Evolutionary conservation across 2,113 vertebrate genomes (phyloP).

Genomic region (Bettongia penicillata): DNA sequence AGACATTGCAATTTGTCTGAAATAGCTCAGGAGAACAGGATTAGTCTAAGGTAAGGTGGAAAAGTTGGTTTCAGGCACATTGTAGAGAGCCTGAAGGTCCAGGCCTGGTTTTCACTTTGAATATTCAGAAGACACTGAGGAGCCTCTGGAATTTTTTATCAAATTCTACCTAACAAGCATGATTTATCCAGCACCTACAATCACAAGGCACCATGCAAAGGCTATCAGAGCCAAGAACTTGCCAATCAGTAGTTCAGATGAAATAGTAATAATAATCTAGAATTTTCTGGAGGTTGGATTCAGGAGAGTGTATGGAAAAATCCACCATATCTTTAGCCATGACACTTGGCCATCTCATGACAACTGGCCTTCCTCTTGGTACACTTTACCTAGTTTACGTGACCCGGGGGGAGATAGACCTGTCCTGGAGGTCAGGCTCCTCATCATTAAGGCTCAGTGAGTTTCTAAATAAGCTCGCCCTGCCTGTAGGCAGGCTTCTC

Average conservation of each 20-base stretch:
- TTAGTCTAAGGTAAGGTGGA: background rate
- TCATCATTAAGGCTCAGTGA: background rate
- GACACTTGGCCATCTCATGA: background rate
- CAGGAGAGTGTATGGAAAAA: background rate
- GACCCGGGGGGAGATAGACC: background rate
- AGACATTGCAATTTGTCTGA: background rate
- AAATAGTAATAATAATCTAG: background rate
- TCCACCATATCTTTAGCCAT: background rate
- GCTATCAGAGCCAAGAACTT: background rate
- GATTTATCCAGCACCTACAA: too few species aligned
- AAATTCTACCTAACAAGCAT: background rate
- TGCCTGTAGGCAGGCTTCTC: background rate
- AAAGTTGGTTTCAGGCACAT: background rate
- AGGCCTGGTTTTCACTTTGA: background rate
- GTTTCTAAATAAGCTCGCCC: slow-evolving; percentile 39
- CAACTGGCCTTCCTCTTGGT: background rate
- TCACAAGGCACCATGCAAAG: background rate
- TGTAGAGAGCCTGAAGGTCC: background rate
- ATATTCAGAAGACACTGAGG: background rate
- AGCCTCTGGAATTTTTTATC: background rate
- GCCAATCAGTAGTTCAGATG: background rate
- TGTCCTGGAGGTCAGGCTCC: background rate
- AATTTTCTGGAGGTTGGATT: background rate
- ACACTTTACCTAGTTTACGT: background rate
- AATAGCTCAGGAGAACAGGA: background rate